These are phyloP conservation scores for Gephyroberyx darwinii DNA, from an alignment of 2,797 vertebrate species.

Conservation along the genomic window DNA sequence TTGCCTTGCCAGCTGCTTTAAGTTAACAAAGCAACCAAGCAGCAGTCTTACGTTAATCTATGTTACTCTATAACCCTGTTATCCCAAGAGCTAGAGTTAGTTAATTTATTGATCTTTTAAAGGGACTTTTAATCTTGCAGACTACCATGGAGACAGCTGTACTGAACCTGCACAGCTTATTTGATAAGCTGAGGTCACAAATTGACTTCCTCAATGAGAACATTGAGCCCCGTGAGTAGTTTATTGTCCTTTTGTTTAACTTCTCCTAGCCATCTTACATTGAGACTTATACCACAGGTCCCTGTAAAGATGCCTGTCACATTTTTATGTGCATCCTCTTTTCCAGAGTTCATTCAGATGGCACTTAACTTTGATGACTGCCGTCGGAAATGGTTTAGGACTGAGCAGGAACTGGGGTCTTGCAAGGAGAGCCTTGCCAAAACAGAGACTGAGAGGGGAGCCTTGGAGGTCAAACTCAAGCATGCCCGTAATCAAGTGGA, in stretches of 20 bases:
- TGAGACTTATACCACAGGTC: background rate
- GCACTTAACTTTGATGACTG: conserved; percentile 91
- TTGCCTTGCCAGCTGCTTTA: background rate
- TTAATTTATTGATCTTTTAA: conserved; percentile 2
- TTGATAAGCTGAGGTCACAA: conserved; percentile 86
- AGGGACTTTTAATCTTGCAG: background rate
- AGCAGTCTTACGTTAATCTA: background rate
- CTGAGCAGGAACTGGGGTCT: conserved; percentile 85
- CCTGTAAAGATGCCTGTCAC: background rate
- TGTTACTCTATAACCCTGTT: background rate
- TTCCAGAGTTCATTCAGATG: conserved; percentile 92
- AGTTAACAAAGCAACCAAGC: background rate
- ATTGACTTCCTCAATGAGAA: conserved; percentile 89
- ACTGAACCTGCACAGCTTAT: conserved; percentile 84
- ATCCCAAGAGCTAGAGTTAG: background rate
- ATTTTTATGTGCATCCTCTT: background rate
- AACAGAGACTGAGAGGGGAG: conserved; percentile 87
- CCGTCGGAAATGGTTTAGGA: conserved; percentile 86
- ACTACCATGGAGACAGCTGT: conserved; percentile 84
- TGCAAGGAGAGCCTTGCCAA: conserved; percentile 91
- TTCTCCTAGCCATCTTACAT: background rate
- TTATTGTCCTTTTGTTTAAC: background rate
- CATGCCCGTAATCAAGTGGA: conserved; percentile 98
- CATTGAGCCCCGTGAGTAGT: conserved; percentile 89
- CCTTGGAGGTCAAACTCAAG: conserved; percentile 96